These are phyloP conservation scores for Melieria omissa DNA, from an alignment of 2,888 invertebrate species.

Conservation along the genomic window DNA sequence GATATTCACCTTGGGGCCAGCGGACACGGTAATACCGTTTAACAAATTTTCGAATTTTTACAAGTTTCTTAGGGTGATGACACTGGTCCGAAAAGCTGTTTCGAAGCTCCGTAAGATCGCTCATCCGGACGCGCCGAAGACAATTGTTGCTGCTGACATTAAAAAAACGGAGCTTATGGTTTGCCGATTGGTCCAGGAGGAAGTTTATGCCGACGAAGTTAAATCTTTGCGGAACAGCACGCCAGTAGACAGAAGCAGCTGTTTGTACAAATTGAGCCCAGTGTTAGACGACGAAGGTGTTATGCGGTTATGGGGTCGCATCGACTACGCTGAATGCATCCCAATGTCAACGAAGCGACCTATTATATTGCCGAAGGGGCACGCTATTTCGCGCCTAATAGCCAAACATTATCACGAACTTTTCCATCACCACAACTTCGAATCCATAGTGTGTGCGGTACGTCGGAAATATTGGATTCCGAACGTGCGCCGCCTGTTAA, in stretches of 20 bases:
- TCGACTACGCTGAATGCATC: no score
- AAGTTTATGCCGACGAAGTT: not conserved
- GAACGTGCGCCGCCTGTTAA: slow-evolving; percentile 25
- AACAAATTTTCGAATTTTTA: no score
- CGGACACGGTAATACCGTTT: no score
- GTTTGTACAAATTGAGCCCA: not conserved
- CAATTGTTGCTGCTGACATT: not conserved
- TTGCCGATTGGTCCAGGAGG: not conserved
- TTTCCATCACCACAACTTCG: no score
- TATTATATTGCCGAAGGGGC: no score
- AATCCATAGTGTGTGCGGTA: not conserved
- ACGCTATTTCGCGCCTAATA: no score
- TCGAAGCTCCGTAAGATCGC: not conserved
- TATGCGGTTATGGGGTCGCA: no score
- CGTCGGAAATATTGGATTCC: slow-evolving; percentile 2
- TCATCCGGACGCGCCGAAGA: not conserved
- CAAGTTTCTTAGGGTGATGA: no score
- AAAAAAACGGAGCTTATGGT: not conserved
- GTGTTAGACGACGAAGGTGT: not conserved
- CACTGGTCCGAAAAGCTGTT: no score
- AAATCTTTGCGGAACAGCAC: not conserved
- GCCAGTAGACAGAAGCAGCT: not conserved
- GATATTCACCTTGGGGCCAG: not conserved
- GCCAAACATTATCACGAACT: no score
- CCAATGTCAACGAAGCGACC: no score